Base-by-base conservation (phyloP, 2,888 invertebrate species). In the Eilema caniola region DNA sequence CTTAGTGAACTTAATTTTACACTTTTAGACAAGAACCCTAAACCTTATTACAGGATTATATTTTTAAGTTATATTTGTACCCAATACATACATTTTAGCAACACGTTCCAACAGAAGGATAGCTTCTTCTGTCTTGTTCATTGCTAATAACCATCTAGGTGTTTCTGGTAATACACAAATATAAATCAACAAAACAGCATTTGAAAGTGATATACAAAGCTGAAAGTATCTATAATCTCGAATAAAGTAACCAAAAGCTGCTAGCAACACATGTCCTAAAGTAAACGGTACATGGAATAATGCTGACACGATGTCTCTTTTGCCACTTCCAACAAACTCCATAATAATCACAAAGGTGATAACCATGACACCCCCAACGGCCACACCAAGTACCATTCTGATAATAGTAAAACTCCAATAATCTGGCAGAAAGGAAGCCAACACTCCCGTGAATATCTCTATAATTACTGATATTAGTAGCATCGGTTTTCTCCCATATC, bases 321-420 rank as follows among this genome's bases (percentile, higher is more conserved):
- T 90, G n/a, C 83, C 85, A 5, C 85, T 91, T 23, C 97, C 97
- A 64, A 96, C 94, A 69, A 96, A 95, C 87, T 97, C 97, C 96
- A 97, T 97, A 1, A 96, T 89, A 12, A 97, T 91, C 3, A 95
- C 95, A 79, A 93, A 95, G 24, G 92, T 89, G 23, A 93, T 83
- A 23, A 97, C 96, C 97, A 97, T 96, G 0, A 97, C 96, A 24
- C 98, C 98, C 53, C 98, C 98, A 2, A 97, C 97, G n/a, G 97
- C 96, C 66, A 97, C 90, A 0, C 97, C 98, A 41, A 97, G 95
- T 28, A 97, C 83, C 88, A 97, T 97, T 84, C 98, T 84, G 65
- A 97, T 91, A 0, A 97, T 74, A 31, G 97, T 96, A 85, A 98
- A 97, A 82, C 91, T 90, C 95, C 95, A 95, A 79, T 83, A 95